Evolutionary conservation across 2,888 invertebrate genomes (phyloP).

Genomic region (Parnassius orleans): DNA sequence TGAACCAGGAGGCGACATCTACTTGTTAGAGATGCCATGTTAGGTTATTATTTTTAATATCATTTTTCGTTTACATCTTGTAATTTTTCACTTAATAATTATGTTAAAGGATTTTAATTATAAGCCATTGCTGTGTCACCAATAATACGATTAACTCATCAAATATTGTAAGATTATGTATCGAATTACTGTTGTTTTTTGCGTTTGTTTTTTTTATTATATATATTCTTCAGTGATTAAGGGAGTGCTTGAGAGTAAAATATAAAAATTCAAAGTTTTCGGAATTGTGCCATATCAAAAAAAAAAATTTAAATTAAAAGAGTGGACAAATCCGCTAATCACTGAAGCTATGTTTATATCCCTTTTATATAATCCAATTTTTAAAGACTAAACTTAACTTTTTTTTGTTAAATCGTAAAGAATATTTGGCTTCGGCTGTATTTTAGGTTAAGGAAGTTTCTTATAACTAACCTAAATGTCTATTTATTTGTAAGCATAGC

Average conservation of each 20-base stretch:
- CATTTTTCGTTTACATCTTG: slow-evolving; percentile 54
- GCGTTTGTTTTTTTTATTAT: slow-evolving; percentile 43
- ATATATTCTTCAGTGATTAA: slow-evolving; percentile 55
- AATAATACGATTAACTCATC: slow-evolving; percentile 76
- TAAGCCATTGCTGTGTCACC: slow-evolving; percentile 79
- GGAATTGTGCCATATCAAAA: slow-evolving; percentile 46
- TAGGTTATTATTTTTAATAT: slow-evolving; percentile 62
- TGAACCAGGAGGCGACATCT: slow-evolving; percentile 37
- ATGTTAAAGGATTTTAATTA: slow-evolving; percentile 62
- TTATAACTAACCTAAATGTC: slow-evolving; percentile 71
- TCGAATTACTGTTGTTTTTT: slow-evolving; percentile 44
- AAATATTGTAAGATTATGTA: slow-evolving; percentile 58
- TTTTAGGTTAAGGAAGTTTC: slow-evolving; percentile 65
- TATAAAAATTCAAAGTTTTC: slow-evolving; percentile 34
- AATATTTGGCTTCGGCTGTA: slow-evolving; percentile 56
- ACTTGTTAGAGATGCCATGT: slow-evolving; percentile 57
- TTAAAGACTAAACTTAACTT: slow-evolving; percentile 31
- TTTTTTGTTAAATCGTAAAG: slow-evolving; percentile 40
- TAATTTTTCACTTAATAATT: slow-evolving; percentile 56
- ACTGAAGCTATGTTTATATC: slow-evolving; percentile 52
- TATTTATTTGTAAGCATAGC: slow-evolving; percentile 74
- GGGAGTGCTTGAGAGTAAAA: slow-evolving; percentile 37
- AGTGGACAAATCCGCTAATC: slow-evolving; percentile 48
- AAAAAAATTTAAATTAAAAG: slow-evolving; percentile 34
- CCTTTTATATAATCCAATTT: slow-evolving; percentile 32